These are phyloP conservation scores for Macroteleia sp. DNA, from an alignment of 2,888 invertebrate genomes.

Conservation along the genomic window DNA sequence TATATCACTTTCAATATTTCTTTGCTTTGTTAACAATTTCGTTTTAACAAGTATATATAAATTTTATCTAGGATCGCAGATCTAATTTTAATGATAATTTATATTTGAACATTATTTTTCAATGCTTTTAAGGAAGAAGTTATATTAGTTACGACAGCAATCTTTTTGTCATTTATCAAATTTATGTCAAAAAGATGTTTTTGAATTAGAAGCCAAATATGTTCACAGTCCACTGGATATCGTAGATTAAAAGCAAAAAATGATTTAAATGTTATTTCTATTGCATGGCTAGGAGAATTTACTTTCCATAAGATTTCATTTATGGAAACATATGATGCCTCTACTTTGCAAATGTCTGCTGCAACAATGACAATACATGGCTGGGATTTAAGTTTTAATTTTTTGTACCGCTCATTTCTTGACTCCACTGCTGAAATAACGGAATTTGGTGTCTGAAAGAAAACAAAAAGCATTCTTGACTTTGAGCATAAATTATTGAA, in stretches of 20 bases:
- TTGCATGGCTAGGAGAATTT: constrained; percentile 7
- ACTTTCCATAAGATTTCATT: constrained; percentile 19
- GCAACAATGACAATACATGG: constrained; percentile 24
- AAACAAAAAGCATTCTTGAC: background rate
- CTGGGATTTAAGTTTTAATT: constrained; percentile 3
- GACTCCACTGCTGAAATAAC: constrained; percentile 3
- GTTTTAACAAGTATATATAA: background rate
- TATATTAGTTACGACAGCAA: background rate
- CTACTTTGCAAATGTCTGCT: background rate
- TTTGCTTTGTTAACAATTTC: too few species aligned
- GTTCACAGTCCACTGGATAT: constrained; percentile 20
- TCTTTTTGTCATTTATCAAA: constrained; percentile 8
- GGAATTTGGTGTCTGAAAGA: constrained; percentile 11
- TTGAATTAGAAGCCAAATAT: constrained; percentile 18
- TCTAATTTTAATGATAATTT: too few species aligned
- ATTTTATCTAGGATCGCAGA: background rate
- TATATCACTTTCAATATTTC: too few species aligned
- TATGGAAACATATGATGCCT: constrained; percentile 16
- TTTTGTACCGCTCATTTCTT: constrained; percentile 5
- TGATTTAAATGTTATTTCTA: constrained; percentile 24
- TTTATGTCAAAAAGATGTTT: constrained; percentile 7
- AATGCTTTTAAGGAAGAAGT: too few species aligned
- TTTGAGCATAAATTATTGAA: constrained; percentile 3
- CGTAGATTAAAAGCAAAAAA: constrained; percentile 19
- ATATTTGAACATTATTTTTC: background rate